phyloP scores from a whole-genome alignment of 64 coral and sea anemone species.

The Platygyra sinensis region DNA sequence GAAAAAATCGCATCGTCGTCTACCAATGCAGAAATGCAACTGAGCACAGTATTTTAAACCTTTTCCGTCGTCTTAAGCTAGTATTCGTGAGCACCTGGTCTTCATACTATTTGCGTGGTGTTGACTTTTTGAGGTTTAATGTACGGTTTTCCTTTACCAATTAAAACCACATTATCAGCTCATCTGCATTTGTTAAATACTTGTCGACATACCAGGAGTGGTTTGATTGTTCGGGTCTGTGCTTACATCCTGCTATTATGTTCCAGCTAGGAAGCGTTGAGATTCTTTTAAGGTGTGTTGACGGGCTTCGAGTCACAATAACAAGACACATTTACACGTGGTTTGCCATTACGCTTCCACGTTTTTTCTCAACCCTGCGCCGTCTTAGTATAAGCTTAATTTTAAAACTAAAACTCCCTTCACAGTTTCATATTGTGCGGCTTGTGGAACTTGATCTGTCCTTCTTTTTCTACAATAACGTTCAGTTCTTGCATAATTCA shows the following conservation, averaged over 20 bases:
- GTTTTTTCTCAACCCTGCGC: too few relatives aligned
- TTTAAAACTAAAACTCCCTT: too few relatives aligned
- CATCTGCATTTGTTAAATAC: constrained; percentile 26
- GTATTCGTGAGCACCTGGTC: neutral
- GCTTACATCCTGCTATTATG: neutral
- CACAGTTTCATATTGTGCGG: too few relatives aligned
- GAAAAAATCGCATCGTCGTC: neutral
- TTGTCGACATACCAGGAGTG: constrained; percentile 18
- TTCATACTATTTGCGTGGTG: neutral
- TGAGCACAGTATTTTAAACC: neutral
- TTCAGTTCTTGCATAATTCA: too few relatives aligned
- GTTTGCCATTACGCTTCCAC: too few relatives aligned
- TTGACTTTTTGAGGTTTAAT: neutral
- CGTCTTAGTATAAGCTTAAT: too few relatives aligned
- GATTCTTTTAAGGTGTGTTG: neutral
- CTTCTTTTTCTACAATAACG: too few relatives aligned
- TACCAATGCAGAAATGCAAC: neutral
- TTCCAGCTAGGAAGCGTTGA: neutral
- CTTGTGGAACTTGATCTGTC: too few relatives aligned
- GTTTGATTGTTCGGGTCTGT: neutral
- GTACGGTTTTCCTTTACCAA: neutral
- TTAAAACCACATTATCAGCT: constrained; percentile 13
- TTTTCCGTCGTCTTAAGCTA: neutral
- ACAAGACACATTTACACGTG: too few relatives aligned
- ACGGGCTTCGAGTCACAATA: neutral